These are phyloP conservation scores for Panurus biarmicus DNA, from an alignment of 2,113 vertebrate species.

Conservation along the genomic window DNA sequence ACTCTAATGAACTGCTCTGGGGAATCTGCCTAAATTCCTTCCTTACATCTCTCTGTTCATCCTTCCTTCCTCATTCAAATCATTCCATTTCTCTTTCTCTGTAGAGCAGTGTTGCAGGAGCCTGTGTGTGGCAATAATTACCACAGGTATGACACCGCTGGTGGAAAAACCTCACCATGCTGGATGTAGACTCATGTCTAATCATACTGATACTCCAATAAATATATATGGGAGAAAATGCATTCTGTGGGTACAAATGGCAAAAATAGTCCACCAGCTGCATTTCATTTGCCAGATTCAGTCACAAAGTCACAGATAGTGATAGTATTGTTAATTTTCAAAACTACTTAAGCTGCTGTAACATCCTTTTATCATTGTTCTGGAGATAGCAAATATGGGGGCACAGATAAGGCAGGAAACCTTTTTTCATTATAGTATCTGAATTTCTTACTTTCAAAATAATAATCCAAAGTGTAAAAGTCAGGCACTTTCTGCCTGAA, in stretches of 20 bases:
- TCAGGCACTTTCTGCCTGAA: not conserved
- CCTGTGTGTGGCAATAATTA: conserved; percentile 70
- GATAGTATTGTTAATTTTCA: not conserved
- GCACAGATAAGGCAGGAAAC: not conserved
- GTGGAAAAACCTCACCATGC: conserved; percentile 8
- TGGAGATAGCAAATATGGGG: not conserved
- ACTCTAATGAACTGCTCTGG: conserved; percentile 38
- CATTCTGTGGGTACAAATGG: not conserved
- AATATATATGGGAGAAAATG: not conserved
- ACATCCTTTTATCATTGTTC: not conserved
- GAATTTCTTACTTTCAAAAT: not conserved
- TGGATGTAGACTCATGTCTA: conserved; percentile 46
- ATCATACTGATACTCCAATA: conserved; percentile 22
- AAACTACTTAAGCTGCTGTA: not conserved
- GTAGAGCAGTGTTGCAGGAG: conserved; percentile 70
- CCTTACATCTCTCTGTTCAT: not conserved
- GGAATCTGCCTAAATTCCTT: conserved; percentile 25
- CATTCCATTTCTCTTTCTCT: conserved; percentile 70
- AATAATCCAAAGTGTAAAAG: not conserved
- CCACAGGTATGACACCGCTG: conserved; percentile 51
- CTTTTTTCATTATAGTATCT: not conserved
- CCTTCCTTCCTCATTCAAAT: conserved; percentile 52
- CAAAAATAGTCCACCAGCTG: not conserved
- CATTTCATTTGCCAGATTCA: conserved; percentile 9
- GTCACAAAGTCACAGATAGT: not conserved